Conservation (phyloP, 1,140 invertebrate species). For the Micrasema minimum region DNA sequence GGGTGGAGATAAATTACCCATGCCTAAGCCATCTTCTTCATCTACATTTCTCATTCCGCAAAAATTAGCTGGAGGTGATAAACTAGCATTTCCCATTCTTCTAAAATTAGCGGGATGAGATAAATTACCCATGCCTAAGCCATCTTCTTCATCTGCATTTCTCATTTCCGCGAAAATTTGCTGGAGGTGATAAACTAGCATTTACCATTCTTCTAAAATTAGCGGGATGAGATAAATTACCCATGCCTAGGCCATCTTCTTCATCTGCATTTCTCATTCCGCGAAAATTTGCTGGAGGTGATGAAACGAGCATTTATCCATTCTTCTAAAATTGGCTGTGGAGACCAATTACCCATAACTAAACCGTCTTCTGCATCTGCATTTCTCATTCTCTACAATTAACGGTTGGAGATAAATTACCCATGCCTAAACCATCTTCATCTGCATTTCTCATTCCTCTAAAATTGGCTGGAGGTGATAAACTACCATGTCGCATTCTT, state of each 20-base stretch:
- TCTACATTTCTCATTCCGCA: neutral
- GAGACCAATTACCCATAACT: neutral
- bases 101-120: neutral
- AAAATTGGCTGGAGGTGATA: neutral
- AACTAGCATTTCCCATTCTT: no score
- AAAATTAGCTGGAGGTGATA: no score
- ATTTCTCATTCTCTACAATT: conserved; percentile 10
- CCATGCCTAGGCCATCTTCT: neutral
- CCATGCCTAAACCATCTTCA: conserved; percentile 2
- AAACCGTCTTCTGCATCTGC: neutral
- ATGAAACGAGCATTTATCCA: neutral
- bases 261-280: neutral
- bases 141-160: neutral
- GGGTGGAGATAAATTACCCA: conserved; percentile 14
- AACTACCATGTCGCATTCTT: neutral
- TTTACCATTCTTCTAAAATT: neutral
- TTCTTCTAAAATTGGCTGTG: neutral
- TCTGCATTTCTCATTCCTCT: neutral
- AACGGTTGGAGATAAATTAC: conserved; percentile 8
- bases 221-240: conserved; percentile 6
- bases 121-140: neutral
- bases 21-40: neutral
- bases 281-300: neutral
- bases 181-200: no score
- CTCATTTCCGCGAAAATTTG: no score